Conservation (phyloP, 2,888 invertebrate species). For the Agrotis clavis region DNA sequence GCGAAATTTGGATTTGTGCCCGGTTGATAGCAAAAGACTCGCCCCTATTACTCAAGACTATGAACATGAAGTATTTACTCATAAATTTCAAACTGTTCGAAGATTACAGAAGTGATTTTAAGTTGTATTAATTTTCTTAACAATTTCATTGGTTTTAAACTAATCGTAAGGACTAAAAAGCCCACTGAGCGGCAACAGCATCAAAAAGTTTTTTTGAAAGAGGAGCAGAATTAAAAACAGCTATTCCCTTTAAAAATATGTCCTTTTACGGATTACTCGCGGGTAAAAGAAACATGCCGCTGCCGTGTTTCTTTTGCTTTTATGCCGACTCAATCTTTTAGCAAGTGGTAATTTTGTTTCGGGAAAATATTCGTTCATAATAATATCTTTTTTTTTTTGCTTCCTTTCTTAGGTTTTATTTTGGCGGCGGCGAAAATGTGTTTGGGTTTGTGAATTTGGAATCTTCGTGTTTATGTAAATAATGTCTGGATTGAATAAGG, state of each 20-base stretch:
- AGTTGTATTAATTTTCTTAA: too few species aligned
- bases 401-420: conserved; percentile 8
- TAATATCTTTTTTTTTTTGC: conserved; percentile 6
- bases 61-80: too few species aligned
- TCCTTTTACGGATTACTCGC: conserved; percentile 72
- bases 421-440: background rate
- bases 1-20: too few species aligned
- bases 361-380: conserved; percentile 21
- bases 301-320: conserved; percentile 48
- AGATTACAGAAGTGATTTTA: too few species aligned
- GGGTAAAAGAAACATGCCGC: conserved; percentile 63
- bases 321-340: conserved; percentile 51
- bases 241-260: conserved; percentile 75
- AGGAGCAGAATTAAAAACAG: conserved; percentile 75
- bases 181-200: conserved; percentile 56
- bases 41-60: too few species aligned
- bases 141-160: too few species aligned
- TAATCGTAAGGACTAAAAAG: conserved; percentile 64
- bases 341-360: conserved; percentile 62
- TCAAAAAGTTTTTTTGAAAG: conserved; percentile 73
- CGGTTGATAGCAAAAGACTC: too few species aligned
- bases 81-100: too few species aligned
- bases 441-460: background rate
- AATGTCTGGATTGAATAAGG: background rate
- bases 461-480: conserved; percentile 3